Base-by-base conservation (phyloP, 1,140 invertebrate genomes). In the Eciton burchellii region DNA sequence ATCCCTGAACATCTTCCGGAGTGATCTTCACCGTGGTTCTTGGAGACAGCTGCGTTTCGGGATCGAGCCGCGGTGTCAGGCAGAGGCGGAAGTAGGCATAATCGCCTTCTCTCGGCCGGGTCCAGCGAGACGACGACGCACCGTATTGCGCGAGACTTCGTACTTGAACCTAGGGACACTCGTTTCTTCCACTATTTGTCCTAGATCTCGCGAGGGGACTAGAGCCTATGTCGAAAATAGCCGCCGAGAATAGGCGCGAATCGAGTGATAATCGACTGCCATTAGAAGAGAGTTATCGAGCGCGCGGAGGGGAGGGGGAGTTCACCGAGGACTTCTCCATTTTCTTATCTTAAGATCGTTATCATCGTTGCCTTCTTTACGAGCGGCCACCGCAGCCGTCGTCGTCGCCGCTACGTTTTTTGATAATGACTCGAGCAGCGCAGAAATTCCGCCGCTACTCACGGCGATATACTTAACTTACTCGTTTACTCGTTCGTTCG, bases 141-240 rank as follows among this genome's bases (percentile, higher is more conserved):
- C 43, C 19, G 81, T n/a, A n/a, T 82, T 71, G 73, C 62, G 66
- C 71, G 68, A 87, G 65, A 70, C 35, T 85, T 52, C 72, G 70
- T 71, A 86, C 41, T 91, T 89, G 88, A 65, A 47, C 88, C 89
- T 93, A 92, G 88, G 73, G 24, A 87, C 90, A 90, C 88, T 90
- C 91, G 83, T 90, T 88, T 90, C 90, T 93, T 92, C 91, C 91
- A 93, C 74, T 92, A 93, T 93, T 93, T 92, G 91, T 90, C 82
- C 90, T 90, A 88, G 82, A 83, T 81, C 83, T 86, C 63, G 84
- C 88, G 73, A 81, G 52, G 52, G 24, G 21, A 70, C 35, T n/a
- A n/a, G n/a, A n/a, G n/a, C n/a, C n/a, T n/a, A 79, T 81, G 77
- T 88, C 26, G 83, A 56, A 70, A 60, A 84, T 70, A 79, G 49